Conservation (phyloP, 1,140 invertebrate genomes). For the Heliconius hewitsoni region DNA sequence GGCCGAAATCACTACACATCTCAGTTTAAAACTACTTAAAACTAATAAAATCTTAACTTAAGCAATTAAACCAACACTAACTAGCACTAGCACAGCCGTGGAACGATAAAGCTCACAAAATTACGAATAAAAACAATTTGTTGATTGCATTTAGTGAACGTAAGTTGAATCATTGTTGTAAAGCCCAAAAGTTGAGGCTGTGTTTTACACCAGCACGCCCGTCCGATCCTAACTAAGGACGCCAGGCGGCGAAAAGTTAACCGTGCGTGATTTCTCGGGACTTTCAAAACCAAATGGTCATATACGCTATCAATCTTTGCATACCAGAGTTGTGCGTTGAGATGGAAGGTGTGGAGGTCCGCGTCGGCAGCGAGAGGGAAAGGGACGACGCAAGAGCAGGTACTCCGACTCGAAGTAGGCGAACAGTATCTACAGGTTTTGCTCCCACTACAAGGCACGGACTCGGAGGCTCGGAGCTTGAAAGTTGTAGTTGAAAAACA, state of each 20-base stretch:
- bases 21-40: constrained; percentile 28
- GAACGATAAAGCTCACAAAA: constrained; percentile 17
- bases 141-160: constrained; percentile 9
- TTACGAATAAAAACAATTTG: constrained; percentile 9
- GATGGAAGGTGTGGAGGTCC: constrained; percentile 55
- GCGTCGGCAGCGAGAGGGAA: constrained; percentile 54
- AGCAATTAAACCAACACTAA: constrained; percentile 22
- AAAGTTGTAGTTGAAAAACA: constrained; percentile 74
- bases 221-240: constrained; percentile 72
- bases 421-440: constrained; percentile 80
- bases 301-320: constrained; percentile 81
- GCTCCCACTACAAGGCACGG: constrained; percentile 78
- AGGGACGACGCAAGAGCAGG: constrained; percentile 69
- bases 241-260: constrained; percentile 79
- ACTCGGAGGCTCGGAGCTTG: constrained; percentile 69
- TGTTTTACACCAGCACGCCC: constrained; percentile 53
- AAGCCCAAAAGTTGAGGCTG: constrained; percentile 40
- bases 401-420: constrained; percentile 73
- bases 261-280: constrained; percentile 79
- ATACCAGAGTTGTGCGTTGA: constrained; percentile 79
- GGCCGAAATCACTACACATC: constrained; percentile 42
- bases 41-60: constrained; percentile 17
- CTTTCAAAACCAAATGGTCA: constrained; percentile 80
- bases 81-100: constrained; percentile 32
- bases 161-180: constrained; percentile 38